These are phyloP conservation scores for Mormoops blainvillei DNA, from an alignment of 2,113 vertebrate species.

Conservation along the genomic window DNA sequence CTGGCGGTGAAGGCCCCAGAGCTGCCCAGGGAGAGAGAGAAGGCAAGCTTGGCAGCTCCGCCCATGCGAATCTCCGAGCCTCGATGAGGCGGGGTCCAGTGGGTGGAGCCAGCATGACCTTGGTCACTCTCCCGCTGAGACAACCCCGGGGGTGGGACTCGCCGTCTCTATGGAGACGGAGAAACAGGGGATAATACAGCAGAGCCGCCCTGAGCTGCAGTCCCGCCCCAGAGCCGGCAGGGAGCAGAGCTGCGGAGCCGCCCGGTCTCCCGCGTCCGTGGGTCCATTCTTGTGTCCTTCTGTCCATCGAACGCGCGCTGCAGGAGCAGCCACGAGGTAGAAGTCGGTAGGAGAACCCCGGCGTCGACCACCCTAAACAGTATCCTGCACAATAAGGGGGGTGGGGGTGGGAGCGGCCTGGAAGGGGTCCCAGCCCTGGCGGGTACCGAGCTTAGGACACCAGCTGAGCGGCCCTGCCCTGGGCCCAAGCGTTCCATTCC, in stretches of 20 bases:
- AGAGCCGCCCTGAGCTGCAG: constrained; percentile 80
- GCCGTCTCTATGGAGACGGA: constrained; percentile 84
- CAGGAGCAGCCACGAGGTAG: constrained; percentile 60
- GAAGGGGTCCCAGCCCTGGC: not conserved
- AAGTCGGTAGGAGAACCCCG: constrained; percentile 58
- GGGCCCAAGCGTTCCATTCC: constrained; percentile 9
- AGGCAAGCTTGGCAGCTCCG: not conserved
- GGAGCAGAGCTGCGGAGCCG: constrained; percentile 69
- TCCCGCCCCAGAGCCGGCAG: constrained; percentile 77
- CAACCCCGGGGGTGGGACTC: constrained; percentile 84
- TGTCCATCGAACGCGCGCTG: constrained; percentile 48
- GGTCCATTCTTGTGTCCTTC: constrained; percentile 49
- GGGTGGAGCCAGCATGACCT: constrained; percentile 75
- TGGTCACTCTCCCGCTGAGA: constrained; percentile 77
- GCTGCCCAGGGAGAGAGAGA: not conserved
- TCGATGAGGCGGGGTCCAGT: constrained; percentile 15
- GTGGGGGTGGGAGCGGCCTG: constrained; percentile 32
- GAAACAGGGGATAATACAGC: constrained; percentile 91
- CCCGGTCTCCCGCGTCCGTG: constrained; percentile 28
- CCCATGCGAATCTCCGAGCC: not conserved
- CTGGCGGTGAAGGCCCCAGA: not conserved
- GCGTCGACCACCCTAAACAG: constrained; percentile 11
- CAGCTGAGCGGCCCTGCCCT: constrained; percentile 1
- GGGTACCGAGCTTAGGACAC: not conserved
- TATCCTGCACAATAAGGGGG: constrained; percentile 30